Evolutionary conservation across 2,113 vertebrate genomes (phyloP).

Genomic region (Silurus meridionalis): DNA sequence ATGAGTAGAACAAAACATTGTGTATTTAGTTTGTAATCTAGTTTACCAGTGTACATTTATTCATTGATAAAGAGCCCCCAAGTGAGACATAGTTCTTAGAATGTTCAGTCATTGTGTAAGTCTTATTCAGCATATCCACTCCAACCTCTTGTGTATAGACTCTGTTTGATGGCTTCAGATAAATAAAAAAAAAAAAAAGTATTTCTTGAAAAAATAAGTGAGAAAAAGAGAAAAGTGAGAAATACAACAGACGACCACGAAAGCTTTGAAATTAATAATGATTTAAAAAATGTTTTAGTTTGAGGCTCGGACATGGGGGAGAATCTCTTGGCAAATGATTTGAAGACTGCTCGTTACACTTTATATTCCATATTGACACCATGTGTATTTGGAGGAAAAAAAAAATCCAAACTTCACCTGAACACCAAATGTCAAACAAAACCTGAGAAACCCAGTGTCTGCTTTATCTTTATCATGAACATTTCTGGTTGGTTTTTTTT

Average conservation of each 20-base stretch:
- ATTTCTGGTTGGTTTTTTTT: not conserved
- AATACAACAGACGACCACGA: not conserved
- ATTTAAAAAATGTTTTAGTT: not conserved
- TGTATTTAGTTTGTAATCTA: too few species aligned
- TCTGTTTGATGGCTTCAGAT: not conserved
- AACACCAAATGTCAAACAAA: not conserved
- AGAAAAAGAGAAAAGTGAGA: not conserved
- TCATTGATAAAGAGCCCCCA: too few species aligned
- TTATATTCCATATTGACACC: not conserved
- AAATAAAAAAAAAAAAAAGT: not conserved
- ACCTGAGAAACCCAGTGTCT: not conserved
- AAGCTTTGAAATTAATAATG: not conserved
- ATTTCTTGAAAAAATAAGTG: not conserved
- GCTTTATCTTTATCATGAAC: not conserved
- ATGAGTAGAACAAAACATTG: not conserved
- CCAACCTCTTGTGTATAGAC: not conserved
- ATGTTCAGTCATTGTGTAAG: not conserved
- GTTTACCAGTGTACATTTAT: too few species aligned
- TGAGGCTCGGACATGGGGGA: not conserved
- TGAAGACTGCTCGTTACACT: not conserved
- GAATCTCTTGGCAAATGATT: not conserved
- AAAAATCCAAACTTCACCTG: conserved; percentile 9
- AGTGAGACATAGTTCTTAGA: not conserved
- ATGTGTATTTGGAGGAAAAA: not conserved
- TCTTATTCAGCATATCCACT: not conserved